Conservation (phyloP, 2,113 vertebrate species). For the Rhinolophus sinicus region DNA sequence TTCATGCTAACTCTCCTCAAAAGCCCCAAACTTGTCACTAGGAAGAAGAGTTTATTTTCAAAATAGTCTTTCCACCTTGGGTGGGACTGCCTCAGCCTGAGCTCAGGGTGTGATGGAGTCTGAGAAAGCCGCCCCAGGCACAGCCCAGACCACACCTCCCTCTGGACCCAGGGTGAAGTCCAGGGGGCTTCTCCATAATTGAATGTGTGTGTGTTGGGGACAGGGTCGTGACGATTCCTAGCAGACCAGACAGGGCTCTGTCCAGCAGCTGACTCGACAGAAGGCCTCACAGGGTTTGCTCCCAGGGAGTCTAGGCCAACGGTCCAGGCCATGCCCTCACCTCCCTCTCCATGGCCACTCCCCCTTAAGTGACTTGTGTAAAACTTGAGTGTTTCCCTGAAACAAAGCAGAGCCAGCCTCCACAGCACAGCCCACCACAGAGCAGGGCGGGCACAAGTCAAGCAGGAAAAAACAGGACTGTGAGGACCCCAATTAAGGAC, state of each 20-base stretch:
- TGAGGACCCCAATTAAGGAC: background rate
- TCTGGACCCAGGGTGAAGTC: background rate
- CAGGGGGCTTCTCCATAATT: background rate
- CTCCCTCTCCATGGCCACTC: background rate
- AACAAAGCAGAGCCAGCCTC: background rate
- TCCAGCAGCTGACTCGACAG: background rate
- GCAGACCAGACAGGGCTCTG: background rate
- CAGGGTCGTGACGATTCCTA: background rate
- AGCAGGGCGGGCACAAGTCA: background rate
- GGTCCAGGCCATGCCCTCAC: too few relatives aligned
- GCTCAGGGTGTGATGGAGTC: background rate
- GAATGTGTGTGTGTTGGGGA: too few relatives aligned
- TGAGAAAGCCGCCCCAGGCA: background rate
- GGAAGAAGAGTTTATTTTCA: constrained; percentile 26
- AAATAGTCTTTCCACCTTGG: background rate
- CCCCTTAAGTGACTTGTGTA: background rate
- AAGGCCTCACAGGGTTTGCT: background rate
- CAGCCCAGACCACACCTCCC: background rate
- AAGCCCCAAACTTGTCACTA: background rate
- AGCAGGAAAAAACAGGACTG: background rate
- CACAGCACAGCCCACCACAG: background rate
- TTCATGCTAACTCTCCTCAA: background rate
- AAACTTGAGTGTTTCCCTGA: background rate
- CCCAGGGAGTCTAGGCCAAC: background rate
- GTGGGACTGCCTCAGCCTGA: background rate